Evolutionary conservation across 2,888 invertebrate species (phyloP).

Genomic region (Phrixothrix hirtus): DNA sequence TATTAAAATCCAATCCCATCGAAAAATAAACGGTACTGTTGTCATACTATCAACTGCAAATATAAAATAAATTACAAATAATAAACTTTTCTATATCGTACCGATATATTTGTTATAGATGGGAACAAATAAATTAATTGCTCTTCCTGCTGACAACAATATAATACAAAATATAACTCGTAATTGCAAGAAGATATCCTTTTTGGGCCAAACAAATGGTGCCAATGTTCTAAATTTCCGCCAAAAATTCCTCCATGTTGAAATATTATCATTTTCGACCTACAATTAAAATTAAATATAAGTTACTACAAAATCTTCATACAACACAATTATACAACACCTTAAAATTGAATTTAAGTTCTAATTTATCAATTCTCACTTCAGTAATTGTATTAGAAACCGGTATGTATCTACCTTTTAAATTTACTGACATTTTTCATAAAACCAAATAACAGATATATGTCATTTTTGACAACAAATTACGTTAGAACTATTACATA

Average conservation of each 20-base stretch:
- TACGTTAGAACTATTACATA: no score
- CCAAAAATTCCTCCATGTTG: conserved; percentile 80
- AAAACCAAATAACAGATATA: no score
- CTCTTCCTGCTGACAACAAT: conserved; percentile 77
- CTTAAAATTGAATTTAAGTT: conserved; percentile 45
- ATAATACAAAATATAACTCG: conserved; percentile 81
- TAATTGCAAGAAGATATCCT: conserved; percentile 74
- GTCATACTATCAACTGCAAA: conserved; percentile 80
- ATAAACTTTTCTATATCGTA: conserved; percentile 55
- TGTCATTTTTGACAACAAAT: no score
- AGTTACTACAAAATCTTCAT: neutral
- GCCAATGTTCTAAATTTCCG: conserved; percentile 77
- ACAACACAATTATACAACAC: conserved; percentile 29
- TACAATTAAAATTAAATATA: conserved; percentile 39
- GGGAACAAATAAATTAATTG: conserved; percentile 89
- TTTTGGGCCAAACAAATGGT: conserved; percentile 95
- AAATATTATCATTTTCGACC: conserved; percentile 62
- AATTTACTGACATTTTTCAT: conserved; percentile 18
- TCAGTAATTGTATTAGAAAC: conserved; percentile 26
- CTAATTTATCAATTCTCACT: conserved; percentile 44
- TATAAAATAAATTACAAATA: conserved; percentile 13
- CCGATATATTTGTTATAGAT: conserved; percentile 92
- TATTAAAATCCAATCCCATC: conserved; percentile 88
- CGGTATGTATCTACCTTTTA: conserved; percentile 13
- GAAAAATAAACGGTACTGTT: conserved; percentile 61